These are phyloP conservation scores for Trachelus troglodyta DNA, from an alignment of 2,888 invertebrate genomes.

Conservation along the genomic window DNA sequence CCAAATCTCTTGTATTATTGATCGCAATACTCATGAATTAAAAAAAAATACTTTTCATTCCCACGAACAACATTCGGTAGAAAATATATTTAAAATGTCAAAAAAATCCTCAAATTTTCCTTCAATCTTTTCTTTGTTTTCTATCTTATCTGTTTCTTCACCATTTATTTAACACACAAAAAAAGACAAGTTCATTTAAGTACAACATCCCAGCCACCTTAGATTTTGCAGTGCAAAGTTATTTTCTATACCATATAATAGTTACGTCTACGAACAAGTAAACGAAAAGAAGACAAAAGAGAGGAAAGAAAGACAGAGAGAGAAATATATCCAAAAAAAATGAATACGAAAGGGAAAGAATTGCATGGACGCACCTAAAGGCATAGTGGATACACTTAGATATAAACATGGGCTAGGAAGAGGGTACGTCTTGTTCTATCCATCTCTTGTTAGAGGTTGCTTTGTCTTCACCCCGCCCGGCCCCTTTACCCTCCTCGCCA, in stretches of 20 bases:
- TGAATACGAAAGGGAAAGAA: not conserved
- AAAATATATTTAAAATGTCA: not conserved
- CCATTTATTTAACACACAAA: not conserved
- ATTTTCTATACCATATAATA: not conserved
- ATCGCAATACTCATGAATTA: not conserved
- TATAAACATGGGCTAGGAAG: not conserved
- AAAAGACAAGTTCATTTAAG: conserved; percentile 8
- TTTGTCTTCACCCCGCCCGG: conserved; percentile 5
- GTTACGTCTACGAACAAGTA: not conserved
- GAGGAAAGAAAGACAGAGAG: not conserved
- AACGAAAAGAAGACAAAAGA: not conserved
- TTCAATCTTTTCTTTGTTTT: not conserved
- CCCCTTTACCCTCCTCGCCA: conserved; percentile 7
- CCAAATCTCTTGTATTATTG: not conserved
- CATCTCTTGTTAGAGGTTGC: not conserved
- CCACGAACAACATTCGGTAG: not conserved
- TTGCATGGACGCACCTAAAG: not conserved
- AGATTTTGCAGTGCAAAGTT: not conserved
- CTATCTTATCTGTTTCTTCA: not conserved
- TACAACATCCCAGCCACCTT: conserved; percentile 5
- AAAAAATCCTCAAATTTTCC: not conserved
- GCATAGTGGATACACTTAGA: not conserved
- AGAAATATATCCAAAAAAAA: not conserved
- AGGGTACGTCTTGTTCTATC: not conserved
- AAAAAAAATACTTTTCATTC: not conserved